phyloP scores from a whole-genome alignment of 1,140 invertebrate species.

The Bombus cullumanus region DNA sequence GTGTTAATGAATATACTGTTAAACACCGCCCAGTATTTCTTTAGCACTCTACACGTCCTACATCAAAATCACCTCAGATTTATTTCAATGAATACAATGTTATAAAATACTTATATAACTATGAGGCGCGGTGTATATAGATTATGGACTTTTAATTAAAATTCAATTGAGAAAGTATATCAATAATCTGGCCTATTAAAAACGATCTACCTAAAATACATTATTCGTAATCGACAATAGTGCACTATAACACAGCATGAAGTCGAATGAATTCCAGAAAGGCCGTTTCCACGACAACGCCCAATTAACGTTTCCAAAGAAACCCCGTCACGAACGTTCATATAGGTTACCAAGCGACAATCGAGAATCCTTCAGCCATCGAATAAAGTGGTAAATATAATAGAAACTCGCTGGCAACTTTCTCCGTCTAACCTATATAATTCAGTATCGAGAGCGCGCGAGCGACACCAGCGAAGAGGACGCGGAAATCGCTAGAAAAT shows the following conservation, averaged over 20 bases:
- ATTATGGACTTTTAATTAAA: too few relatives aligned
- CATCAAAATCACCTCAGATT: too few relatives aligned
- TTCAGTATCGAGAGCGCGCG: background rate
- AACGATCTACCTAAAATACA: too few relatives aligned
- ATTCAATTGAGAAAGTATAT: too few relatives aligned
- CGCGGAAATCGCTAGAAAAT: background rate
- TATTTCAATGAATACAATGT: background rate
- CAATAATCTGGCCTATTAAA: too few relatives aligned
- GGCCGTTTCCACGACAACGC: background rate
- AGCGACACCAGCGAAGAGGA: background rate
- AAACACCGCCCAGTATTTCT: too few relatives aligned
- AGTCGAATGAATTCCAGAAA: background rate
- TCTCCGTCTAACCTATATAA: slow-evolving; percentile 5
- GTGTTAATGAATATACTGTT: too few relatives aligned
- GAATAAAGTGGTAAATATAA: slow-evolving; percentile 55
- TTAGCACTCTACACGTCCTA: too few relatives aligned
- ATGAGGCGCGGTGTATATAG: too few relatives aligned
- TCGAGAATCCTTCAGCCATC: slow-evolving; percentile 48
- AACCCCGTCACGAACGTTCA: slow-evolving; percentile 25
- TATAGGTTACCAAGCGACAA: slow-evolving; percentile 61
- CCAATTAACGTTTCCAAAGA: slow-evolving; percentile 65
- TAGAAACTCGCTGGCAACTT: slow-evolving; percentile 46
- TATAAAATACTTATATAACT: too few relatives aligned
- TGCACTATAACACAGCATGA: background rate
- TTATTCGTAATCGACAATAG: background rate